Percentiles rank a stretch among this genome's conserved stretches.
phyloP scores from a whole-genome alignment of 2,888 invertebrate genomes.

The Phaonia tiefii region DNA sequence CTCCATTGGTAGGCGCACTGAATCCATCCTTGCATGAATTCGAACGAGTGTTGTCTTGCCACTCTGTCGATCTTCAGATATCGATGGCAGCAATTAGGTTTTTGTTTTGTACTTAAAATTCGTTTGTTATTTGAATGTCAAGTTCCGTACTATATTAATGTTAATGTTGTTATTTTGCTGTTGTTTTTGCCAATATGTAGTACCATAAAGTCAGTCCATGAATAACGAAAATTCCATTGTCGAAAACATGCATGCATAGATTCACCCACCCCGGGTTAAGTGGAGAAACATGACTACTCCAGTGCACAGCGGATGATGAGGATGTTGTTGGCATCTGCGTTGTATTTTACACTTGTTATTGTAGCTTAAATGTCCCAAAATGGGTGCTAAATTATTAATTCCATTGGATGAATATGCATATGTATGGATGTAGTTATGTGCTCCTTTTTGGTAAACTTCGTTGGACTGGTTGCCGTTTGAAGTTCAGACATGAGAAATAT shows the following conservation, averaged over 20 bases:
- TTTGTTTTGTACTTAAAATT: constrained; percentile 38
- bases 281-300: not conserved
- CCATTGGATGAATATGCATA: too few species aligned
- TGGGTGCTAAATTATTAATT: constrained; percentile 48
- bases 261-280: not conserved
- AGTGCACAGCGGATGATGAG: too few species aligned
- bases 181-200: not conserved
- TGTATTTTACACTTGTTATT: constrained; percentile 51
- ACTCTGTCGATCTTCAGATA: constrained; percentile 42
- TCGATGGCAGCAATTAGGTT: constrained; percentile 51
- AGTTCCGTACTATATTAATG: constrained; percentile 54
- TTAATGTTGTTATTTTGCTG: not conserved
- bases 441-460: too few species aligned
- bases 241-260: constrained; percentile 16
- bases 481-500: constrained; percentile 6
- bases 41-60: not conserved
- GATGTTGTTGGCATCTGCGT: not conserved
- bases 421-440: too few species aligned
- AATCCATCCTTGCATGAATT: constrained; percentile 33
- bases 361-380: constrained; percentile 49
- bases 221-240: constrained; percentile 11
- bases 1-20: not conserved
- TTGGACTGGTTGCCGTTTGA: constrained; percentile 20
- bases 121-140: constrained; percentile 59
- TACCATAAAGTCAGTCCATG: not conserved